Conservation (phyloP, 2,113 vertebrate species). For the Cacatua alba region DNA sequence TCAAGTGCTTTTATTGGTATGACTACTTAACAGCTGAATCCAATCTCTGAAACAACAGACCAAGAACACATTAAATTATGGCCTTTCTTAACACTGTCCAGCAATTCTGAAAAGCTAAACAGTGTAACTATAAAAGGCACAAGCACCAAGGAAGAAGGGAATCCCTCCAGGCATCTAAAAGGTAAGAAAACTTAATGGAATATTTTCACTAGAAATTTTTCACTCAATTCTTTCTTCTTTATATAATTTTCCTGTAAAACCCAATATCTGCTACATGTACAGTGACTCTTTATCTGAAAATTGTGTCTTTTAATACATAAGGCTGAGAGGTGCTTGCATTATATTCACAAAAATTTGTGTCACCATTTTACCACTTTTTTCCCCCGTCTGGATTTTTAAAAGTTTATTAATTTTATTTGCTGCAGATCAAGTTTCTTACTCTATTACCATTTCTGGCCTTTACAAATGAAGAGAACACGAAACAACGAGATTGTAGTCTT, state of each 20-base stretch:
- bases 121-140: background rate
- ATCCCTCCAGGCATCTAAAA: background rate
- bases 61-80: background rate
- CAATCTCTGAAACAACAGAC: background rate
- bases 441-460: background rate
- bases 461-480: background rate
- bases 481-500: background rate
- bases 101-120: background rate
- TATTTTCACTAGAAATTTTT: background rate
- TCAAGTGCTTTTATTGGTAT: background rate
- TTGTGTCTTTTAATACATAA: background rate
- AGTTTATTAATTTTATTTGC: background rate
- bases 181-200: background rate
- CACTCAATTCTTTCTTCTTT: background rate
- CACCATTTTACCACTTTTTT: background rate
- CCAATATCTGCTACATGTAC: background rate
- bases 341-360: background rate
- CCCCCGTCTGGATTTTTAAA: background rate
- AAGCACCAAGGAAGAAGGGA: background rate
- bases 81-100: background rate
- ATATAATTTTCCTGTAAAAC: background rate
- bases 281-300: background rate
- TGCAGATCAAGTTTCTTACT: background rate
- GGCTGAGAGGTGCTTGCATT: background rate
- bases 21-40: background rate